Evolutionary conservation across 2,113 vertebrate genomes (phyloP).

Genomic region (Stigmatopora argus): DNA sequence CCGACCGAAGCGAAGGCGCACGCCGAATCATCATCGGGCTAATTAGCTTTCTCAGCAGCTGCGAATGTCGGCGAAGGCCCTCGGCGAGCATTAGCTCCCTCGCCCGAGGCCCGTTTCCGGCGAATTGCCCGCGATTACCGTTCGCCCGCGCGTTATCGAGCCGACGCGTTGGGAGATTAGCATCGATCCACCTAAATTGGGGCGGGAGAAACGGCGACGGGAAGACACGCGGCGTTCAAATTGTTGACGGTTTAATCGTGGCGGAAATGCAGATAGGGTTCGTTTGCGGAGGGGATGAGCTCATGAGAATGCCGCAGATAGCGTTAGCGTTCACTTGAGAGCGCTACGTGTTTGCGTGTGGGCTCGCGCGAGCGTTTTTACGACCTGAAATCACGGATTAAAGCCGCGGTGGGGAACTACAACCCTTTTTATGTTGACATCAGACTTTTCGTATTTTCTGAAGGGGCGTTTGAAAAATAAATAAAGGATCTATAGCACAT

Average conservation of each 20-base stretch:
- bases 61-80: slow-evolving; percentile 50
- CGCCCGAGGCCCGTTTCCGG: slow-evolving; percentile 45
- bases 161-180: neutral
- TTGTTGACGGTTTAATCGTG: neutral
- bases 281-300: neutral
- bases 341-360: too few relatives aligned
- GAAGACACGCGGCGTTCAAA: neutral
- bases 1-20: neutral
- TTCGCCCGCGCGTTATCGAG: neutral
- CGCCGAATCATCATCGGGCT: slow-evolving; percentile 53
- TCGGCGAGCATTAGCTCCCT: slow-evolving; percentile 44
- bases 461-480: too few relatives aligned
- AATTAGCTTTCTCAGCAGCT: slow-evolving; percentile 63
- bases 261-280: neutral
- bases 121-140: neutral
- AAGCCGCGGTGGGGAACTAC: too few relatives aligned
- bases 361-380: too few relatives aligned
- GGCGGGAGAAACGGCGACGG: neutral
- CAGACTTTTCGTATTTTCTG: too few relatives aligned
- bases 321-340: neutral
- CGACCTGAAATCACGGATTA: too few relatives aligned
- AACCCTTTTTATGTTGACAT: too few relatives aligned
- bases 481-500: too few relatives aligned
- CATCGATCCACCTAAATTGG: neutral
- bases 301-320: neutral